Evolutionary conservation across 2,113 vertebrate genomes (phyloP), one percentile per base, ranked within the genome.

Genomic region (Eonycteris spelaea): DNA sequence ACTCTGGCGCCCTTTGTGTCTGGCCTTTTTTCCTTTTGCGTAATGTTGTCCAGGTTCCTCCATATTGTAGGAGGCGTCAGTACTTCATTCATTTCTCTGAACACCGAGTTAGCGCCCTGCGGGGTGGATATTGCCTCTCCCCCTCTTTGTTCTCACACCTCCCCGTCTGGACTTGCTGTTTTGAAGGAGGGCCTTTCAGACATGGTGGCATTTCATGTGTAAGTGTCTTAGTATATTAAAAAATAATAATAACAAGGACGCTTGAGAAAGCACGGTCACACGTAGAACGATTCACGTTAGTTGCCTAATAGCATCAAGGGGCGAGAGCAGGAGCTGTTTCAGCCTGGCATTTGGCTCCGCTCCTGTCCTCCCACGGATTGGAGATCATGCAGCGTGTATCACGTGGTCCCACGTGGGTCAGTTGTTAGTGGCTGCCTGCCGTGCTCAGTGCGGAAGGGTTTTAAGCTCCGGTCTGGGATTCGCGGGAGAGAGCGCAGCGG

Each of bases 11-110:
- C 51, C 40, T 74, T n/a, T 9, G 21, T 38, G 63, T 30, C 73
- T 38, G 74, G 40, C 40, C 3, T n/a, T 71, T 35, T 77, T 78
- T 57, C 16, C 6, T 45, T 26, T 70, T 28, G n/a, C 40, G 4
- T 38, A 2, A 38, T 26, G 26, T 2, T 75, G 61, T 61, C 40
- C 12, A 3, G 40, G 45, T 18, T 24, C 73, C 12, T 55, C 61
- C 11, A 4, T 5, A 30, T 6, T 16, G 61, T 3, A 3, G 22
- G 16, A 5, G 11, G 24, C 19, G 0, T n/a, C 61, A 11, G 7
- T 10, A 2, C 30, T 35, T 51, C 7, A 14, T 59, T n/a, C 5
- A 10, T 51, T 26, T 38, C 61, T 11, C 16, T 6, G 51, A 61
- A 11, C 12, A 11, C 33, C 2, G 71, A 16, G 33, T 35, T 7